Evolutionary conservation across 2,888 invertebrate species (phyloP).

Genomic region (Hemithea aestivaria): DNA sequence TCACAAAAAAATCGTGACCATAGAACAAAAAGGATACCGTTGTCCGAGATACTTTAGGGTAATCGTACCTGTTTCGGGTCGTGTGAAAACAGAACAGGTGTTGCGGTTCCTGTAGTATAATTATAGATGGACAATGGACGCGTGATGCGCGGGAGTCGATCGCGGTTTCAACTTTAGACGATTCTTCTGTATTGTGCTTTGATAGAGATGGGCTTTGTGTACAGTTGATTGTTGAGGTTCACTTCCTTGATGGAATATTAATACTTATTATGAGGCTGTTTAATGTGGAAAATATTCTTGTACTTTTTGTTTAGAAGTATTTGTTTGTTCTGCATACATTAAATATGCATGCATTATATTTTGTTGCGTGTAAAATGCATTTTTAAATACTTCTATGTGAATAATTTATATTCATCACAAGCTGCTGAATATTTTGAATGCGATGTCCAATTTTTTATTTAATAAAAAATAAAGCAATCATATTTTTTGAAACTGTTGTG

Average conservation of each 20-base stretch:
- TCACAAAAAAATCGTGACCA: slow-evolving; percentile 36
- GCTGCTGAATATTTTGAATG: too few relatives aligned
- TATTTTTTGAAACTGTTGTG: too few relatives aligned
- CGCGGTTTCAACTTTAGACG: slow-evolving; percentile 27
- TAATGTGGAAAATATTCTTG: too few relatives aligned
- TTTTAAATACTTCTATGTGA: too few relatives aligned
- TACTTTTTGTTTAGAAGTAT: too few relatives aligned
- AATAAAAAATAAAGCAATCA: too few relatives aligned
- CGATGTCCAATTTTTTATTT: too few relatives aligned
- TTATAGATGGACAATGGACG: slow-evolving; percentile 66
- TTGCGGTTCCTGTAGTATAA: slow-evolving; percentile 52
- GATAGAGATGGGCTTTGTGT: slow-evolving; percentile 3
- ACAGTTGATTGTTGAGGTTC: not conserved
- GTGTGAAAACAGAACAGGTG: slow-evolving; percentile 78
- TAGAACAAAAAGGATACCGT: slow-evolving; percentile 62
- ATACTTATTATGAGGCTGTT: too few relatives aligned
- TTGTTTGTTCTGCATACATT: too few relatives aligned
- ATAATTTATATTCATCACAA: too few relatives aligned
- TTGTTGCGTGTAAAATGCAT: too few relatives aligned
- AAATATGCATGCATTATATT: too few relatives aligned
- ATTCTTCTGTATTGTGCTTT: slow-evolving; percentile 12
- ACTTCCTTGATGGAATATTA: not conserved
- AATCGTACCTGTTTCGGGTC: slow-evolving; percentile 63
- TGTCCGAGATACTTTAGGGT: slow-evolving; percentile 50
- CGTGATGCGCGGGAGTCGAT: slow-evolving; percentile 62